Evolutionary conservation across 2,888 invertebrate species (phyloP).

Genomic region (Operophtera brumata): DNA sequence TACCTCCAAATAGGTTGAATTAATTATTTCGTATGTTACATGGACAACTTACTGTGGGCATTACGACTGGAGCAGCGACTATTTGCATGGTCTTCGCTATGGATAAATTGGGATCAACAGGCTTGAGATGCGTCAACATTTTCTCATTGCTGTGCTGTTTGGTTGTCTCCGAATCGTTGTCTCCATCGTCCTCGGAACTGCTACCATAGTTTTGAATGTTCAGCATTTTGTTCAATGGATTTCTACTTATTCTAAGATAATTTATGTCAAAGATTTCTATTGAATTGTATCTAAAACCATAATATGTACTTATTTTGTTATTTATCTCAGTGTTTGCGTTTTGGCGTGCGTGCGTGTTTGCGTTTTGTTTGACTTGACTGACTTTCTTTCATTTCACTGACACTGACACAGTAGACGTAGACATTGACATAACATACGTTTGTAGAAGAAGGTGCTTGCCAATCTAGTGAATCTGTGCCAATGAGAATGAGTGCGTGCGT

Average conservation of each 20-base stretch:
- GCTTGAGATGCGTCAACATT: conserved; percentile 77
- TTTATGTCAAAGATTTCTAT: not conserved
- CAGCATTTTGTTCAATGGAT: conserved; percentile 76
- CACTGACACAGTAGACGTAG: not conserved
- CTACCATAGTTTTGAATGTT: conserved; percentile 88
- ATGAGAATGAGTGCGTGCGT: too few relatives aligned
- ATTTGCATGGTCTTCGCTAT: conserved; percentile 84
- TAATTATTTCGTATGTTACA: not conserved
- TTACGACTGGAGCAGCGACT: conserved; percentile 91
- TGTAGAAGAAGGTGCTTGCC: too few relatives aligned
- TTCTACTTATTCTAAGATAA: conserved; percentile 10
- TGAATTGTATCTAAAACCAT: not conserved
- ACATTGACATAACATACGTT: not conserved
- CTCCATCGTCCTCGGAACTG: conserved; percentile 85
- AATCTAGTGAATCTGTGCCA: too few relatives aligned
- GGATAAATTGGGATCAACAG: conserved; percentile 80
- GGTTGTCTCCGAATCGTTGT: conserved; percentile 60
- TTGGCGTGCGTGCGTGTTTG: not conserved
- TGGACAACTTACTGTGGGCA: conserved; percentile 84
- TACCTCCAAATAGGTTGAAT: not conserved
- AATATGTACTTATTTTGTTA: not conserved
- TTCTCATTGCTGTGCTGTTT: conserved; percentile 65
- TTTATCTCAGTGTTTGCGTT: not conserved
- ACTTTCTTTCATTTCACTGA: not conserved
- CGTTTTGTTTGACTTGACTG: not conserved